Evolutionary conservation across 2,888 invertebrate species (phyloP), one percentile per base, ranked within the genome.

Genomic region (Ennomos quercinarius): DNA sequence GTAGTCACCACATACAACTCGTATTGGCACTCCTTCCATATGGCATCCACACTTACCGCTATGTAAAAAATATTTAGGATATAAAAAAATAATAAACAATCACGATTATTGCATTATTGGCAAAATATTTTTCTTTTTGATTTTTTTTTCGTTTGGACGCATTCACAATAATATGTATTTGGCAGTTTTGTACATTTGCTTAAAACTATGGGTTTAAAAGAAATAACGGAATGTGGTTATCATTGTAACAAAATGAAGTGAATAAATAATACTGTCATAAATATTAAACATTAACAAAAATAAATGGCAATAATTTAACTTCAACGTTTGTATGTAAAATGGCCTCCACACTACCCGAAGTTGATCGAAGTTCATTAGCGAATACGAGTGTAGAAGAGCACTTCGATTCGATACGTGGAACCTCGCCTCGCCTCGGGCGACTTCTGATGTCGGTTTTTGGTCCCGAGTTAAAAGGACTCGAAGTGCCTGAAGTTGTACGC

Each of bases 1-100:
- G 84, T 80, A 82, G 74, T 85, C 80, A 86, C 83, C 81, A 87
- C 82, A 84, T 83, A 76, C 77, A 53, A 74, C 75, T 75, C 78
- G 80, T 83, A 84, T 89, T 89, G 90, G 89, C 89, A 90, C 88
- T 82, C 79, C 72, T 76, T 80, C 66, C 76, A 81, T 82, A 82
- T 67, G 68, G 82, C 84, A 79, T 74, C 68, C 64, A 73, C 73
- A 73, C 73, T 72, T 62, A 62, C 68, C 61, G 66, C 59, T 64
- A 67, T 61, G 54, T 59, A 67, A 63, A 67, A 65, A 64, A 62
- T 64, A 68, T 62, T 61, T 64, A 55, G 56, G 58, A 51, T 63
- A 63, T 35, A 53, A 60, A 68, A 68, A 65, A 66, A 61, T 58
- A 63, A 63, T 46, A 63, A 65, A 59, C 17, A 68, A 60, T 62